These are phyloP conservation scores for Cephalopterus ornatus DNA, from an alignment of 2,113 vertebrate species.

Conservation along the genomic window DNA sequence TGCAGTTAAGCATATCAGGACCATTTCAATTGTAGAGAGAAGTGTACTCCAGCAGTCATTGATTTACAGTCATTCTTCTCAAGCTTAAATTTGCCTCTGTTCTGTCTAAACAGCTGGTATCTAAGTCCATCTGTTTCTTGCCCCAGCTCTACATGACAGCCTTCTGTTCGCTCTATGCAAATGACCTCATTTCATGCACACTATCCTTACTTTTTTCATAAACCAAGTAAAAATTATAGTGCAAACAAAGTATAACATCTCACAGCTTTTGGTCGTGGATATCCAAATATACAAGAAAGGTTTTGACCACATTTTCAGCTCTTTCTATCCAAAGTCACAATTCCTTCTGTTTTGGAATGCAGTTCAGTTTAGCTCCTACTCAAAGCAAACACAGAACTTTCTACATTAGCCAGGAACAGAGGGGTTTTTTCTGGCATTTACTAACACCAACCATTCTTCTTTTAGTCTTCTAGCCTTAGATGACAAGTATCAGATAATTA, in stretches of 20 bases:
- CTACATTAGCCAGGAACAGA: rapidly evolving
- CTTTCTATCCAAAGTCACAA: not conserved
- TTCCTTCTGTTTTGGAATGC: not conserved
- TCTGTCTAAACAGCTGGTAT: not conserved
- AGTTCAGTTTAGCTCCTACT: not conserved
- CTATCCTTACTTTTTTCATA: not conserved
- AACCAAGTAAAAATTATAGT: not conserved
- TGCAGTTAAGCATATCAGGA: not conserved
- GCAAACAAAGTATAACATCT: not conserved
- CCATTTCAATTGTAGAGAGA: not conserved
- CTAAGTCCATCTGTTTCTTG: not conserved
- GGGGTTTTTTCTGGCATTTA: not conserved
- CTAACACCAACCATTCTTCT: not conserved
- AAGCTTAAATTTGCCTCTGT: not conserved
- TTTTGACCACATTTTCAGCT: not conserved
- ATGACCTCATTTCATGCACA: not conserved
- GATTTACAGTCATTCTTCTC: not conserved
- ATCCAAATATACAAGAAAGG: not conserved
- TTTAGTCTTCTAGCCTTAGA: not conserved
- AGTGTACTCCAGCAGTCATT: not conserved
- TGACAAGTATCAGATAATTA: not conserved
- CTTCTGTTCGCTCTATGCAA: not conserved
- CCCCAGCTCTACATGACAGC: not conserved
- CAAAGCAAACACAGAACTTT: not conserved
- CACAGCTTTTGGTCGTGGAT: not conserved